Evolutionary conservation across 92 coral and sea anemone species (phyloP), one percentile per base, ranked within the genome.

Genomic region (Epizoanthus scotinus): DNA sequence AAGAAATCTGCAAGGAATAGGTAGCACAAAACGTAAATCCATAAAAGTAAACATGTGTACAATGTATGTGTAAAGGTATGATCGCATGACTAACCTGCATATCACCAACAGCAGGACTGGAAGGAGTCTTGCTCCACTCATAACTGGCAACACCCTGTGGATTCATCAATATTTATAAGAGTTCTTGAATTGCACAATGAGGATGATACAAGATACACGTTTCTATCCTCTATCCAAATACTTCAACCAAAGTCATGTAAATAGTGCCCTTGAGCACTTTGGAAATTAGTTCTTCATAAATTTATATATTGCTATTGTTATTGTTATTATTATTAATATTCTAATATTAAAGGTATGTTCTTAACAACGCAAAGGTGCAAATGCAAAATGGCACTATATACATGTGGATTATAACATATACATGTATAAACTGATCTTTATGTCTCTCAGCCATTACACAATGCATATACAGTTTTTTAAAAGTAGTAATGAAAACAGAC

Each of bases 91-190:
- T 78, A 38, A 91, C 95, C 92, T 95, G 99, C 91, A 95, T 91
- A 71, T 95, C 99, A 0, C 99, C 97, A 3, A 92, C 97, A 3
- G 99, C 94, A 2, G 99, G 99, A 85, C 99, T 95, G 5, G 93
- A 78, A 9, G 98, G 96, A n/a, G 94, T 86, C 81, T 95, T 95
- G 68, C 95, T 95, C 99, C 99, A 95, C 77, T 95, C 99, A 70
- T 95, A 95, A 66, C 94, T 93, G 12, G 88, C 97, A 50, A 95
- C 86, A 47, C 95, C 99, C 99, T 95, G 84, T 5, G 25, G 28
- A 75, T 75, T 34, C 24, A 29, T 29, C 63, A 10, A 22, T 26
- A 34, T 8, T 25, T 25, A 21, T 25, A 71, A 78, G 17, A 9
- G 38, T 14, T 5, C n/a, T 15, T 26, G 8, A 27, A 21, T 31